Percentiles rank a stretch among this genome's conserved stretches.
These are phyloP conservation scores for Petaurus breviceps DNA, from an alignment of 2,113 vertebrate genomes.

Conservation along the genomic window DNA sequence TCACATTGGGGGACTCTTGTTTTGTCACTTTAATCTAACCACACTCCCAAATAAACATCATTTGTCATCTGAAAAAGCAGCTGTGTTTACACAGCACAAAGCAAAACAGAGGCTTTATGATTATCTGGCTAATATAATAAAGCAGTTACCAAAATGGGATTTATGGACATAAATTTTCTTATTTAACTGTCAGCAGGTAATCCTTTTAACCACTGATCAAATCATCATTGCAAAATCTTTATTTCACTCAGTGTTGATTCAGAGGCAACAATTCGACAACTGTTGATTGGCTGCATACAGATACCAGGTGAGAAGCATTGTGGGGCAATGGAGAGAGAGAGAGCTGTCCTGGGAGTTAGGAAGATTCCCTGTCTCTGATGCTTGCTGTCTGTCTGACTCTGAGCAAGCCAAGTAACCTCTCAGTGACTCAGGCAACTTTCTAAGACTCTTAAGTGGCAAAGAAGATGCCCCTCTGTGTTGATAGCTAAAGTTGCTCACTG, in stretches of 20 bases:
- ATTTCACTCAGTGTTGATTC: not conserved
- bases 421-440: not conserved
- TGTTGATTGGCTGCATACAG: not conserved
- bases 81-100: not conserved
- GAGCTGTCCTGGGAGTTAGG: not conserved
- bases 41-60: not conserved
- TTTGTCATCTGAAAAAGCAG: not conserved
- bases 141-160: not conserved
- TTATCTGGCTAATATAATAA: not conserved
- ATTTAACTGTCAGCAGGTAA: not conserved
- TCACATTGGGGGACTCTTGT: not conserved
- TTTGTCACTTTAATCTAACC: not conserved
- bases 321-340: not conserved
- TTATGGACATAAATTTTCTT: not conserved
- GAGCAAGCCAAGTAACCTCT: not conserved
- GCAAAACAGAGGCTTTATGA: not conserved
- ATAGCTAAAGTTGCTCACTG: not conserved
- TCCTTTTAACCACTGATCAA: not conserved
- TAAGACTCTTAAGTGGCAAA: not conserved
- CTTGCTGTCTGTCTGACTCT: not conserved
- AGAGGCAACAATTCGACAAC: not conserved
- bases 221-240: not conserved
- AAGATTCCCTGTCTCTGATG: not conserved
- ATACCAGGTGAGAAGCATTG: not conserved
- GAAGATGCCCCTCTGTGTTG: not conserved